Conservation (phyloP, 2,797 vertebrate species). For the Fundulus diaphanus region DNA sequence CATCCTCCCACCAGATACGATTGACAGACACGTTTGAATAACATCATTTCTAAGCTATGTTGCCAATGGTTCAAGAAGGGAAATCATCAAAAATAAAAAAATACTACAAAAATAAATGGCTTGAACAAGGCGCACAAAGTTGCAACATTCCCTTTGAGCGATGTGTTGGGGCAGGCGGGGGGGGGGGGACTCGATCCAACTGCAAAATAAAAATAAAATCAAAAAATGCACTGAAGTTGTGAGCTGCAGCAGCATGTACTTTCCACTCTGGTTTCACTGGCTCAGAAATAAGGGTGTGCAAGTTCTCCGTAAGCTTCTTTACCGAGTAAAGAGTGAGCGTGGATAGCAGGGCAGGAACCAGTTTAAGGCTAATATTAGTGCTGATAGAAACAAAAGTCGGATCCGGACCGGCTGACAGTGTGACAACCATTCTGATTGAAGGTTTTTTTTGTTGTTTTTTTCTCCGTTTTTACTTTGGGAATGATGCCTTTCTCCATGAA, state of each 20-base stretch:
- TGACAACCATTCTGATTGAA: conserved; percentile 75
- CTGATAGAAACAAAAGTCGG: conserved; percentile 73
- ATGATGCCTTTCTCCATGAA: conserved; percentile 73
- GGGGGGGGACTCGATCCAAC: conserved; percentile 64
- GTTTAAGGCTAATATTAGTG: conserved; percentile 87
- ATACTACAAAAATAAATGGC: conserved; percentile 77
- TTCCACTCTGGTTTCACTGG: conserved; percentile 78
- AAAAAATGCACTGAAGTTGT: conserved; percentile 63
- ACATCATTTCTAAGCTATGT: conserved; percentile 65
- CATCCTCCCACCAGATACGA: conserved; percentile 48
- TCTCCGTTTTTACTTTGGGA: conserved; percentile 69
- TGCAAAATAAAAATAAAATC: conserved; percentile 30
- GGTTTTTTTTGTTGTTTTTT: conserved; percentile 18
- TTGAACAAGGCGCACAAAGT: conserved; percentile 76
- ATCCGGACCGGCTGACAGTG: conserved; percentile 70
- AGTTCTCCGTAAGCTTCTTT: conserved; percentile 76
- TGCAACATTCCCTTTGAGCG: conserved; percentile 80
- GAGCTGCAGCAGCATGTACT: conserved; percentile 74
- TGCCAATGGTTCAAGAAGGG: conserved; percentile 69
- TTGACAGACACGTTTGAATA: conserved; percentile 67
- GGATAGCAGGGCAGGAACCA: conserved; percentile 75
- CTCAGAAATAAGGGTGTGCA: conserved; percentile 85
- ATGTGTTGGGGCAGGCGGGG: conserved; percentile 54
- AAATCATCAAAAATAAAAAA: conserved; percentile 36
- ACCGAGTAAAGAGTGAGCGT: conserved; percentile 74